phyloP scores from a whole-genome alignment of 2,113 vertebrate genomes.

The Panurus biarmicus region DNA sequence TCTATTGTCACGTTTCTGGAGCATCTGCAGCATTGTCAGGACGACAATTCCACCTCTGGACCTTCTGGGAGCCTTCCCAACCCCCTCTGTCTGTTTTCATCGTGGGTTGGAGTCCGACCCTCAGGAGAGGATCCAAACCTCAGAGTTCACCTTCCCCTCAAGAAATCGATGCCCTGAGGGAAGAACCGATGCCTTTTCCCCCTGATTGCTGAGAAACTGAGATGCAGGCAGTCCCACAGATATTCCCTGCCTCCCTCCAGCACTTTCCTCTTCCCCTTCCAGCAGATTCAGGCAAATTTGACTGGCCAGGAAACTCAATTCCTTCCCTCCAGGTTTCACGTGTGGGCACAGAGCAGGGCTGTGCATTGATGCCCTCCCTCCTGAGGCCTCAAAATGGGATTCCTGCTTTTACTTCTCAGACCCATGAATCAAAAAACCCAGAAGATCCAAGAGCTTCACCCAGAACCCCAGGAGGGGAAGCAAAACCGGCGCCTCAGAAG shows the following conservation, averaged over 20 bases:
- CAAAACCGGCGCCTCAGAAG: background rate
- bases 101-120: fast-evolving
- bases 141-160: background rate
- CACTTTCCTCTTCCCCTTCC: fast-evolving
- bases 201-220: background rate
- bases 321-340: background rate
- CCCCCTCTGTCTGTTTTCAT: background rate
- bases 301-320: fast-evolving
- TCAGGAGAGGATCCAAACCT: background rate
- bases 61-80: background rate
- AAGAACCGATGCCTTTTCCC: background rate
- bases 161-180: background rate
- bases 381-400: background rate
- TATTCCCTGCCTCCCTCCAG: background rate
- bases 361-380: fast-evolving
- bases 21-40: background rate
- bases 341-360: background rate
- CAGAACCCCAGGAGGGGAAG: background rate
- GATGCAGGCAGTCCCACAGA: background rate
- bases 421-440: background rate
- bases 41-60: background rate
- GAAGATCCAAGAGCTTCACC: background rate
- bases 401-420: background rate
- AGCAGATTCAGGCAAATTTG: too few species aligned
- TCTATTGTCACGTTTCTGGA: background rate